A percentile compares a stretch with the other conserved stretches of the same genome.
phyloP scores from a whole-genome alignment of 1,140 invertebrate genomes.

The Lutraria rhynchaena region DNA sequence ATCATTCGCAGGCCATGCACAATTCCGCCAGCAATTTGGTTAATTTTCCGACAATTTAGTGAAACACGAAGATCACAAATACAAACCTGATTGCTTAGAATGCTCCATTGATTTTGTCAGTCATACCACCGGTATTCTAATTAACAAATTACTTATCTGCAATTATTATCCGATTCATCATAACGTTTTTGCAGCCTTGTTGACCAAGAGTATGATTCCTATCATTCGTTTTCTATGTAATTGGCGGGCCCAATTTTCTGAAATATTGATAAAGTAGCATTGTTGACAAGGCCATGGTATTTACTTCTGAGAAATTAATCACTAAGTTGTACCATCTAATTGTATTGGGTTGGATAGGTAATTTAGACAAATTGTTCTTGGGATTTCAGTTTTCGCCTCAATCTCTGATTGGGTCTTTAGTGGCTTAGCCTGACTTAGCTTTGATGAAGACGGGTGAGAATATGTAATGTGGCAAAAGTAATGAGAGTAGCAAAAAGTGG shows the following conservation, averaged over 20 bases:
- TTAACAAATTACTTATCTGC: slow-evolving; percentile 60
- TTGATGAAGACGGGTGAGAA: slow-evolving; percentile 28
- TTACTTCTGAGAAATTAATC: slow-evolving; percentile 57
- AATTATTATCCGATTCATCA: slow-evolving; percentile 58
- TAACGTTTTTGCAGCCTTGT: slow-evolving; percentile 48
- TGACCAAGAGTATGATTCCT: slow-evolving; percentile 42
- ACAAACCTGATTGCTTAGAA: slow-evolving; percentile 40
- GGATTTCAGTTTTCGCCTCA: slow-evolving; percentile 48
- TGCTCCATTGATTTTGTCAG: slow-evolving; percentile 33
- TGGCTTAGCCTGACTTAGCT: slow-evolving; percentile 43
- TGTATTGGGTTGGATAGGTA: slow-evolving; percentile 47
- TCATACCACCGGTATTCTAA: slow-evolving; percentile 23
- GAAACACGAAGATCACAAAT: slow-evolving; percentile 47
- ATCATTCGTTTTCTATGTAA: slow-evolving; percentile 34
- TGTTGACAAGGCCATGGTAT: slow-evolving; percentile 55
- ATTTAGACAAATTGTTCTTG: slow-evolving; percentile 52
- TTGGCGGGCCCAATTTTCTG: slow-evolving; percentile 56
- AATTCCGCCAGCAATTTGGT: slow-evolving; percentile 38
- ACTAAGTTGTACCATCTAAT: slow-evolving; percentile 51
- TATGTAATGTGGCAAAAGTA: no score
- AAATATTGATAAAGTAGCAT: slow-evolving; percentile 61
- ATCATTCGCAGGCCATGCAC: slow-evolving; percentile 33
- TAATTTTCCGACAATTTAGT: slow-evolving; percentile 55
- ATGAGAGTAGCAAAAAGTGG: neutral
- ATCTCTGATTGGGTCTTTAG: slow-evolving; percentile 47